These are phyloP conservation scores for Oceanodroma tethys DNA, from an alignment of 2,113 vertebrate species.

Conservation along the genomic window DNA sequence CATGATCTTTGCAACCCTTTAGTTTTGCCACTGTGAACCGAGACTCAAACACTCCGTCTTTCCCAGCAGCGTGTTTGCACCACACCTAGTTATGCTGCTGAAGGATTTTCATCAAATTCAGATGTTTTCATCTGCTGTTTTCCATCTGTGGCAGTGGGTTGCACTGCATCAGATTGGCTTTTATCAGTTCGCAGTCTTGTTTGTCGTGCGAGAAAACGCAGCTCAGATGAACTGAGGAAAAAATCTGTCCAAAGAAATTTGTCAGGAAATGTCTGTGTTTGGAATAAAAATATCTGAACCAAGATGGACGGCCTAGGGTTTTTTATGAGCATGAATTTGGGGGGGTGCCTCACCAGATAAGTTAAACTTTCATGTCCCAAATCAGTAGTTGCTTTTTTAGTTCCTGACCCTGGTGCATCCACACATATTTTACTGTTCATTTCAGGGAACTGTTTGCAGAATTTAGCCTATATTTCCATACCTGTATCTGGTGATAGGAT, in stretches of 20 bases:
- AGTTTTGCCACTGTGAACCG: not conserved
- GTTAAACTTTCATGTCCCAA: not conserved
- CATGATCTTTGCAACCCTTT: not conserved
- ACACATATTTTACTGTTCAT: not conserved
- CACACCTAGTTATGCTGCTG: not conserved
- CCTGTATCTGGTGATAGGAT: no score
- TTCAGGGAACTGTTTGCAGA: not conserved
- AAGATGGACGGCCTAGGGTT: not conserved
- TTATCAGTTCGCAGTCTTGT: not conserved
- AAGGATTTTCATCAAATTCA: conserved; percentile 7
- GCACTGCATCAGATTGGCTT: not conserved
- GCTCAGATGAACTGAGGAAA: not conserved
- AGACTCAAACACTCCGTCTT: not conserved
- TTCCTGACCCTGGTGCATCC: not conserved
- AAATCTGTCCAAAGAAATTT: not conserved
- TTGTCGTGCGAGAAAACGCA: not conserved
- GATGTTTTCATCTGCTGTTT: not conserved
- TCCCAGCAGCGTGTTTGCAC: not conserved
- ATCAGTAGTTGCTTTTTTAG: not conserved
- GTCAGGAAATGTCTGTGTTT: not conserved
- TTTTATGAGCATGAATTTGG: not conserved
- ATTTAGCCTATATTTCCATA: not conserved
- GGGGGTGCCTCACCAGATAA: not conserved
- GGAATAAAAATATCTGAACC: not conserved
- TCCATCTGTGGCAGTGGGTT: not conserved